Base-by-base conservation (phyloP, 2,797 vertebrate genomes). In the Helicolenus hilgendorfi region DNA sequence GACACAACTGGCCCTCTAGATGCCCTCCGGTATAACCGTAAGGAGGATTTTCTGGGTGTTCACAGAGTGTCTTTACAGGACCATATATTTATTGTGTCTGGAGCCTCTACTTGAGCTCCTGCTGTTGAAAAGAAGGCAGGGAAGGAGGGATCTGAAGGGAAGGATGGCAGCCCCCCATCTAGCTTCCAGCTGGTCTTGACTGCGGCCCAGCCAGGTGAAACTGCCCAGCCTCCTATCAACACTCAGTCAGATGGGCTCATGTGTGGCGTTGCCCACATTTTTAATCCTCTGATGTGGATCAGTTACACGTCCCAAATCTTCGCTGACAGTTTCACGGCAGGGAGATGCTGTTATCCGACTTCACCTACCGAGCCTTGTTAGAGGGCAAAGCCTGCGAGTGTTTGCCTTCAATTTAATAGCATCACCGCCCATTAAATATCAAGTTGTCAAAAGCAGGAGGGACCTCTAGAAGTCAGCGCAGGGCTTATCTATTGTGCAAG, bases 291-390 rank as follows among this genome's bases (percentile, higher is more conserved):
- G 20, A 35, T 36, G 10, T 29, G 71, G 33, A 83, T 63, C 24
- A 22, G 15, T 72, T 65, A 58, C 27, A 38, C 5, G 2, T 63
- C 55, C 76, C 78, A 41, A 72, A 88, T 77, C 11, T 49, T 2
- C 6, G 29, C 31, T 67, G 71, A 81, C 74, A 72, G 68, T 27
- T 59, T 82, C 75, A 49, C 53, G 70, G 83, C 88, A 81, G 79
- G 15, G 77, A 70, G 41, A 4, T 11, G 45, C 71, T 18, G 53
- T 45, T 38, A 38, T 69, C 36, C 5, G 64, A 6, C 13, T 41
- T 71, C 24, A 38, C 26, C 67, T 59, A 20, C 26, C 20, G 22
- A 63, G 5, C 8, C 79, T 67, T 49, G 9, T 35, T 31, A 53
- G 27, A 29, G 58, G 74, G 18, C 27, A 85, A 31, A 63, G 67